Evolutionary conservation across 2,797 vertebrate genomes (phyloP), one percentile per base, ranked within the genome.

Genomic region (Myotis daubentonii): DNA sequence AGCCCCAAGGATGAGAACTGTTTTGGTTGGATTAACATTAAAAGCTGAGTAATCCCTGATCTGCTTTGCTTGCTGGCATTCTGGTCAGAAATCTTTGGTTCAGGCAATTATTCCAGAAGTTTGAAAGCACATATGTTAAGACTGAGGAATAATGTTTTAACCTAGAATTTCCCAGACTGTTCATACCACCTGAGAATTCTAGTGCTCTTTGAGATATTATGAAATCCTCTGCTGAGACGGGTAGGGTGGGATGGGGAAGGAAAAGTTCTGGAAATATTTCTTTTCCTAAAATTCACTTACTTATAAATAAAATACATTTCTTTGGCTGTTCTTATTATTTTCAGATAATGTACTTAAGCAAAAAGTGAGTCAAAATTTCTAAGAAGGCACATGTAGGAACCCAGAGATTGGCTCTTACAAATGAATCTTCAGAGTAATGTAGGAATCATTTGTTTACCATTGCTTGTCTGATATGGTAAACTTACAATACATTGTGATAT

Each of bases 311-410:
- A 80, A 65, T 78, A 30, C 1, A n/a, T 74, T 91, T 86, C 76
- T 4, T 70, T 41, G 13, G 13, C 47, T 68, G 4, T 72, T 70
- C 25, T 87, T 16, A 13, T 41, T 74, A 47, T 76, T 78, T 89
- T 66, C 44, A 89, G 30, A 55, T 33, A 87, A 65, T 36, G 0
- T 38, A 22, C 10, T 91, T 90, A 41, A 85, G 68, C 85, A 89
- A 79, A 86, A 80, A 17, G 6, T 83, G 33, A 57, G 47, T 57
- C 33, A 62, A 89, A 57, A 60, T n/a, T 85, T 47, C n/a, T 87
- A 78, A 66, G 36, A 90, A 84, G 30, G 49, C 25, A 33, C 23
- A 16, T 1, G 8, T 51, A 80, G 8, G 25, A 70, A 65, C 0
- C 49, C 2, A 5, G 4, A 51, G 36, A 20, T 41, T 30, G 10